phyloP scores from a whole-genome alignment of 2,888 invertebrate genomes.

The Ophioninae sp. region DNA sequence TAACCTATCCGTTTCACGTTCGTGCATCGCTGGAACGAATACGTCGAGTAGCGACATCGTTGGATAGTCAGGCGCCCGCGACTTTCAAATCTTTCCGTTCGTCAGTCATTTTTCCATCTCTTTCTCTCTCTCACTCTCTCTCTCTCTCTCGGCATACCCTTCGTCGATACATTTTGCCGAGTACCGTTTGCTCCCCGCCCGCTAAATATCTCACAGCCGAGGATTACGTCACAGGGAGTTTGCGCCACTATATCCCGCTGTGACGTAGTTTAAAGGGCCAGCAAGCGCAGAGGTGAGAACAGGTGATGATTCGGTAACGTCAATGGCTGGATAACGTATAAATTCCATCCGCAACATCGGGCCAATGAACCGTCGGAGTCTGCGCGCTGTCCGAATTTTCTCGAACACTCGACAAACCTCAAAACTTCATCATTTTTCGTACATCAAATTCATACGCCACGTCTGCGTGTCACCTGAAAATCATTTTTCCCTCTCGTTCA shows the following conservation, averaged over 20 bases:
- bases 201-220: background rate
- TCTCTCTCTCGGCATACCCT: background rate
- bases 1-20: background rate
- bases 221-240: constrained; percentile 39
- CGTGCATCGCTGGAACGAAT: background rate
- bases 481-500: background rate
- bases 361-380: constrained; percentile 64
- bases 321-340: constrained; percentile 34
- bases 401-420: constrained; percentile 3
- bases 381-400: constrained; percentile 54
- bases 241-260: constrained; percentile 52
- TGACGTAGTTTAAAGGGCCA: constrained; percentile 50
- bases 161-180: constrained; percentile 12
- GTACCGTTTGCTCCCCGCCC: background rate
- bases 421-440: constrained; percentile 18
- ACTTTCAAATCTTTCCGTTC: constrained; percentile 20
- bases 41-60: constrained; percentile 31
- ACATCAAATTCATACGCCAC: background rate
- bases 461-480: background rate
- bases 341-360: constrained; percentile 47
- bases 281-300: constrained; percentile 32
- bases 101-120: no score
- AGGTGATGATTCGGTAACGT: constrained; percentile 52
- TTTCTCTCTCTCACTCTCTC: background rate
- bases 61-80: constrained; percentile 40